Percentiles rank a stretch among this genome's conserved stretches.
These are phyloP conservation scores for Drosophila recens DNA, from an alignment of 2,888 invertebrate genomes.

Conservation along the genomic window DNA sequence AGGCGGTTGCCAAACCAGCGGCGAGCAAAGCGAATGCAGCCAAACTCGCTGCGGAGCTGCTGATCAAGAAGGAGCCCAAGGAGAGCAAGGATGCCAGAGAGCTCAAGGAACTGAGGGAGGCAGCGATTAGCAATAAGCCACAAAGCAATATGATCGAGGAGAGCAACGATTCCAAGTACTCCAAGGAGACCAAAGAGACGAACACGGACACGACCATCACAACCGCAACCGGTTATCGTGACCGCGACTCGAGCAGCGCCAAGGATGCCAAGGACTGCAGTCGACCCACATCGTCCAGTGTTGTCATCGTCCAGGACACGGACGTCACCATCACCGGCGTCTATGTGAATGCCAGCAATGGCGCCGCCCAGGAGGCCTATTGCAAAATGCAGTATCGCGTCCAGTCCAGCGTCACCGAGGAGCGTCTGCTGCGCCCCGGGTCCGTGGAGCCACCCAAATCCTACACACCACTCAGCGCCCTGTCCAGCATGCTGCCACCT, in stretches of 20 bases:
- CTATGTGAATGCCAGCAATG: constrained; percentile 91
- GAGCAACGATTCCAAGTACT: constrained; percentile 82
- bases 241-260: constrained; percentile 74
- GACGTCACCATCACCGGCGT: constrained; percentile 95
- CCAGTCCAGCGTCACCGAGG: constrained; percentile 94
- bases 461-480: constrained; percentile 93
- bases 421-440: constrained; percentile 89
- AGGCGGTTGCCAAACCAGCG: constrained; percentile 7
- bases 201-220: constrained; percentile 82
- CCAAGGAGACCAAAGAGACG: constrained; percentile 83
- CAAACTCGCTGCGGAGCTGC: constrained; percentile 15
- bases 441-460: constrained; percentile 87
- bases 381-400: constrained; percentile 96
- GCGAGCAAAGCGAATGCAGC: constrained; percentile 5
- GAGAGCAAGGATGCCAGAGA: constrained; percentile 34
- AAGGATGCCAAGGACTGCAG: constrained; percentile 83
- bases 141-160: constrained; percentile 78
- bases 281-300: constrained; percentile 86
- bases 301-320: constrained; percentile 93
- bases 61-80: constrained; percentile 53
- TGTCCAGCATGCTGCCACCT: constrained; percentile 95
- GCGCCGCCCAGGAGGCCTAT: constrained; percentile 92
- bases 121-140: constrained; percentile 44
- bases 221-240: constrained; percentile 76
- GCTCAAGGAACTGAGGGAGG: constrained; percentile 34